Evolutionary conservation across 2,888 invertebrate genomes (phyloP).

Genomic region (Smittia aterrima): DNA sequence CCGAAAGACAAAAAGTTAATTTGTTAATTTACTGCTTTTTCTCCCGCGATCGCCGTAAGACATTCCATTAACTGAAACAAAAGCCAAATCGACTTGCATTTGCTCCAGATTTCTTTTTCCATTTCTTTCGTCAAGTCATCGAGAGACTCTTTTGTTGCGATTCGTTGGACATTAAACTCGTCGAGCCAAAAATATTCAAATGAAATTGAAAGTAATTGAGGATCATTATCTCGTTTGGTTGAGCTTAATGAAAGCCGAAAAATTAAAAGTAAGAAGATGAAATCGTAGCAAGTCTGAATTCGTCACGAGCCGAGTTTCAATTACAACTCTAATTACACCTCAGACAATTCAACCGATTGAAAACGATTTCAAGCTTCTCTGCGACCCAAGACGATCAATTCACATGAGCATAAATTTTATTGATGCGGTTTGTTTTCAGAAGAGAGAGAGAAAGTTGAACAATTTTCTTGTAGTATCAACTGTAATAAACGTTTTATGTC

Average conservation of each 20-base stretch:
- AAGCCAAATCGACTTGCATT: conserved; percentile 5
- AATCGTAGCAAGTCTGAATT: not conserved
- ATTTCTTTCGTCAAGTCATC: conserved; percentile 7
- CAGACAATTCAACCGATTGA: not conserved
- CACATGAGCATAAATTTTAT: not conserved
- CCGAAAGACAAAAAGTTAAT: not conserved
- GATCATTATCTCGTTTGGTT: not conserved
- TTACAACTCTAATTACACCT: conserved; percentile 6
- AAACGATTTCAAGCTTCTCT: too few relatives aligned
- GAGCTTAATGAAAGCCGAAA: not conserved
- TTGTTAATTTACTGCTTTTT: conserved; percentile 13
- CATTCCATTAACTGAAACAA: conserved; percentile 1
- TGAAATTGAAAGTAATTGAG: not conserved
- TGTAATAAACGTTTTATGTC: not conserved
- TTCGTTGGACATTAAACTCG: not conserved
- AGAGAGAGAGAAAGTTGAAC: not conserved
- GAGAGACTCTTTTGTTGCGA: not conserved
- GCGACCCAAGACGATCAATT: too few relatives aligned
- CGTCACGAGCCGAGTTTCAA: conserved; percentile 9
- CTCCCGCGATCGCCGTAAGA: not conserved
- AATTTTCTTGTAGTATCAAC: not conserved
- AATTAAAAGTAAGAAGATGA: not conserved
- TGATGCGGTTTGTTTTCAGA: not conserved
- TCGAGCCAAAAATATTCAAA: not conserved
- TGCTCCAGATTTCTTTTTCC: conserved; percentile 21